Percentiles rank a stretch among this genome's conserved stretches.
Conservation (phyloP, 1,140 invertebrate genomes). For the Cotesia vestalis region DNA sequence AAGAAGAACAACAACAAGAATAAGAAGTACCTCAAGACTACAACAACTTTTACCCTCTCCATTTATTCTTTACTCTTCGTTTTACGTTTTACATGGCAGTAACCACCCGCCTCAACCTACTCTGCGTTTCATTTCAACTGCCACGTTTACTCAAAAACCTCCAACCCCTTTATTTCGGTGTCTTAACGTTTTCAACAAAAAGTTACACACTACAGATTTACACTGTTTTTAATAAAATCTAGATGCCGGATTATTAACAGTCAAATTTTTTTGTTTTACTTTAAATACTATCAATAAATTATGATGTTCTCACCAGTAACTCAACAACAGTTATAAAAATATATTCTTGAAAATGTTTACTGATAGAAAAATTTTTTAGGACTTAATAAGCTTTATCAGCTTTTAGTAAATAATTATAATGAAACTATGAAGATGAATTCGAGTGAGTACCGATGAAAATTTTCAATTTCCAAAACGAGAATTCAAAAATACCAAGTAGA, state of each 20-base stretch:
- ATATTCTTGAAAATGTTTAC: no score
- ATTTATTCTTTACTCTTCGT: constrained; percentile 1
- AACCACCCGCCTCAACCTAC: not conserved
- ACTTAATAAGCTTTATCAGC: no score
- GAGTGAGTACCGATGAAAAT: no score
- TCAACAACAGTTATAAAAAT: no score
- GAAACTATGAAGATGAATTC: no score
- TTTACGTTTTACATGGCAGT: constrained; percentile 23
- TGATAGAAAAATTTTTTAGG: no score
- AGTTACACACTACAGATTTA: constrained; percentile 21
- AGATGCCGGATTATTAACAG: not conserved
- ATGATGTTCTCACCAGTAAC: no score
- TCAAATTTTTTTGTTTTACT: not conserved
- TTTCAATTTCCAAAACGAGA: no score
- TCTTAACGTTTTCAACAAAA: constrained; percentile 5
- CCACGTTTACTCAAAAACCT: constrained; percentile 20
- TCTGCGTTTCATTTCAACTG: constrained; percentile 1
- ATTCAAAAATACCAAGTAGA: not conserved
- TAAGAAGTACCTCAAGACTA: constrained; percentile 20
- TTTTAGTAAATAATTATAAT: no score
- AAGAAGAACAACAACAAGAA: constrained; percentile 20
- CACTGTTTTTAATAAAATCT: not conserved
- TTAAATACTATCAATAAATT: not conserved
- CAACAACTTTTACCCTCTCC: constrained; percentile 20
- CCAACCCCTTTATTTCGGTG: constrained; percentile 15